Percentiles rank a stretch among this genome's conserved stretches.
phyloP scores from a whole-genome alignment of 2,113 vertebrate species.

The Gymnorhina tibicen region DNA sequence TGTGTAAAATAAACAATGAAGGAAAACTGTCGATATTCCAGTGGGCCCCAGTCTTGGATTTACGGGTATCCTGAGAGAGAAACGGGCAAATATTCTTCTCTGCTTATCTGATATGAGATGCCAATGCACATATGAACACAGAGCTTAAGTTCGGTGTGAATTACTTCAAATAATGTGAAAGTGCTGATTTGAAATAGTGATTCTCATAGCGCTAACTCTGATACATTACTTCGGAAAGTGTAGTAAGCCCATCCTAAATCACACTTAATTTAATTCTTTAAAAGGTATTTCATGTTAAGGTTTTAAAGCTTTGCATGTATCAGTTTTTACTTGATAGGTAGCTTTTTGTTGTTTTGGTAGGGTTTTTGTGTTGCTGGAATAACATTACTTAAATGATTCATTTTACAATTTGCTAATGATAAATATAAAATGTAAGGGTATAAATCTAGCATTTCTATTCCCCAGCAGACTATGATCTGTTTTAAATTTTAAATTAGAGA shows the following conservation, averaged over 20 bases:
- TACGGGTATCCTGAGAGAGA: not conserved
- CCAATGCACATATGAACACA: not conserved
- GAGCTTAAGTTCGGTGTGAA: not conserved
- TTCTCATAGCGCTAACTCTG: not conserved
- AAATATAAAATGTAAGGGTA: not conserved
- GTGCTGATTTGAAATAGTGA: not conserved
- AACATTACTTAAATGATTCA: not conserved
- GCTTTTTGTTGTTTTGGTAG: not conserved
- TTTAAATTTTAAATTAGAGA: not conserved
- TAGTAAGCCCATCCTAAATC: not conserved
- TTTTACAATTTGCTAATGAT: not conserved
- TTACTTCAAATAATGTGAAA: not conserved
- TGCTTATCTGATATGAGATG: not conserved
- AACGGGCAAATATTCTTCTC: not conserved
- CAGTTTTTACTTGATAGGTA: not conserved
- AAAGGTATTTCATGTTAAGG: not conserved
- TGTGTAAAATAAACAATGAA: not conserved
- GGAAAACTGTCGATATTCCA: not conserved
- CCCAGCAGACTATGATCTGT: not conserved
- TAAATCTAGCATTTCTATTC: not conserved
- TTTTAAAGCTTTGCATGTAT: not conserved
- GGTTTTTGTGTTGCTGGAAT: not conserved
- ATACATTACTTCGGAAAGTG: not conserved
- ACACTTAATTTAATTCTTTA: not conserved
- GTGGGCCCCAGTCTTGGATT: not conserved